A percentile compares a stretch with the other conserved stretches of the same genome.
Evolutionary conservation across 2,888 invertebrate genomes (phyloP).

Genomic region (Acholoe squamosa): DNA sequence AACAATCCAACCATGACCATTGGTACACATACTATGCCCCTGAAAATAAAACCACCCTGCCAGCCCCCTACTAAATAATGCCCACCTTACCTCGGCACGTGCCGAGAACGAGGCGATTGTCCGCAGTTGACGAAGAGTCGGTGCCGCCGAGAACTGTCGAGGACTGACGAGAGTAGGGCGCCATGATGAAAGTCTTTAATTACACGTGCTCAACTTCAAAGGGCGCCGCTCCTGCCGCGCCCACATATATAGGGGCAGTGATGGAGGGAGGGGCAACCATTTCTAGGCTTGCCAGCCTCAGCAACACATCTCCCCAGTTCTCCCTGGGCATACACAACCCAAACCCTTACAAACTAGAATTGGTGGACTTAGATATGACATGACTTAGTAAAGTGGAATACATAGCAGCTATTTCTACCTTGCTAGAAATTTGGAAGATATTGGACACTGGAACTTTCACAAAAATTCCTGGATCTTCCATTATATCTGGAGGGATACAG

Average conservation of each 20-base stretch:
- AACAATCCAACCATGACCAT: background rate
- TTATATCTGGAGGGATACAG: too few relatives aligned
- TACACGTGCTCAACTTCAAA: conserved; percentile 48
- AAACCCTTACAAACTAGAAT: background rate
- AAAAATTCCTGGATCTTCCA: too few relatives aligned
- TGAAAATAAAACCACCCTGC: background rate
- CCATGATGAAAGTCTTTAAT: conserved; percentile 60
- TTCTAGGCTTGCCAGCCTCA: background rate
- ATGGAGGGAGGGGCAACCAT: conserved; percentile 28
- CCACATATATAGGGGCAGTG: conserved; percentile 24
- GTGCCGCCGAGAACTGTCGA: conserved; percentile 50
- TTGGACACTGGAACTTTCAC: too few relatives aligned
- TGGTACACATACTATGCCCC: background rate
- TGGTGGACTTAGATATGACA: background rate
- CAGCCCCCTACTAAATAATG: conserved; percentile 13
- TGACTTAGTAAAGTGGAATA: background rate
- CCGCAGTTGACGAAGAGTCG: background rate
- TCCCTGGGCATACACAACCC: background rate
- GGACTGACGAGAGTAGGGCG: conserved; percentile 48
- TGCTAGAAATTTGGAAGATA: too few relatives aligned
- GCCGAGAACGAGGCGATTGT: conserved; percentile 47
- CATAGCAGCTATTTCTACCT: too few relatives aligned
- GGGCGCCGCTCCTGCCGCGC: background rate
- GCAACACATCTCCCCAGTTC: background rate
- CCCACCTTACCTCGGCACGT: conserved; percentile 37